phyloP scores from a whole-genome alignment of 2,113 vertebrate species.

The Vidua chalybeata region DNA sequence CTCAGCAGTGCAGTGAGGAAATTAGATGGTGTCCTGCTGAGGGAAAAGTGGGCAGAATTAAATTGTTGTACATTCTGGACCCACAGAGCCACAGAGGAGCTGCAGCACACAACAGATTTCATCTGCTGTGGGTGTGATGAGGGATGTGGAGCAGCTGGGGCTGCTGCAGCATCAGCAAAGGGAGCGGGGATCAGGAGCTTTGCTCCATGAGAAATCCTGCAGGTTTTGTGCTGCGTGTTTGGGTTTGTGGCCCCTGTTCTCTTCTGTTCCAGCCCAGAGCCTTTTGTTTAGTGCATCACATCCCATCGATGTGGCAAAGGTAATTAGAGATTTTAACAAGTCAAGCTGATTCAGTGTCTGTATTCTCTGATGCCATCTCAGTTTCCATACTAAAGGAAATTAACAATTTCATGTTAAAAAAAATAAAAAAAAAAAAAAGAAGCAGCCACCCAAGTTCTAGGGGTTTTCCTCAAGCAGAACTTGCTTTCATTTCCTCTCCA shows the following conservation, averaged over 20 bases:
- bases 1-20: background rate
- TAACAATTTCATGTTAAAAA: background rate
- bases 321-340: background rate
- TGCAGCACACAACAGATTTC: background rate
- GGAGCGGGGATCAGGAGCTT: background rate
- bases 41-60: background rate
- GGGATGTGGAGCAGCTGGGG: background rate
- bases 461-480: constrained; percentile 8
- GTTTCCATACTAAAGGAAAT: background rate
- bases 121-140: background rate
- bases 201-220: background rate
- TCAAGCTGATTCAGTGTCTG: background rate
- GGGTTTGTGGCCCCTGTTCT: background rate
- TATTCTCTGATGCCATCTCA: background rate
- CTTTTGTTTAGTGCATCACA: background rate
- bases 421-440: background rate
- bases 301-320: fast-evolving
- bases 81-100: background rate
- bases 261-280: background rate
- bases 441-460: background rate
- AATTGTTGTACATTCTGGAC: background rate
- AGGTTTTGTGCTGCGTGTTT: background rate
- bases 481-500: constrained; percentile 34
- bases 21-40: background rate
- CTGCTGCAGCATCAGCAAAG: background rate